Base-by-base conservation (phyloP, 1,140 invertebrate species). In the Drosophila ananassae region DNA sequence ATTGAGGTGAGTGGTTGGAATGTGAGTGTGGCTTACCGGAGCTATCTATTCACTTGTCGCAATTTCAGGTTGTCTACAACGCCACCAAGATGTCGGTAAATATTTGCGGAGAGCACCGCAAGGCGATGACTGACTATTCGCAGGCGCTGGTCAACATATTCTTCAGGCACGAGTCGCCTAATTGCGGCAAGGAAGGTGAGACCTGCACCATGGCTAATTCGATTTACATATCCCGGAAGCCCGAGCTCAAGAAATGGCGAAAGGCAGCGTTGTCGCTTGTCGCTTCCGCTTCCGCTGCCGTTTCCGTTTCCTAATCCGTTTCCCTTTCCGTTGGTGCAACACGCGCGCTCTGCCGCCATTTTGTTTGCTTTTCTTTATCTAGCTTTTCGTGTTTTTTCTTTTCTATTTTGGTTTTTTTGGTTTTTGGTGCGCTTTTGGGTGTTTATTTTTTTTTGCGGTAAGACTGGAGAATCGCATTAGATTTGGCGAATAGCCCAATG, bases 401-500 rank as follows among this genome's bases (percentile, higher is more conserved):
- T 37, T 17, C 2, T n/a, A 13, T 41, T 41, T n/a, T 50, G 53
- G 64, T 37, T 53, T 69, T 46, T 56, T 56, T 53, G 41, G 58
- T 62, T 51, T 39, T 58, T 46, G 52, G 39, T 37, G 39, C 21
- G 56, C 55, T 77, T 66, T 73, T 39, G 59, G 64, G 76, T 89
- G 74, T n/a, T n/a, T n/a, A n/a, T 17, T 17, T 17, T 17, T 64
- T 90, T 46, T 80, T 82, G 63, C 48, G 79, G 67, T 25, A 56
- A 82, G 75, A 75, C 77, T 74, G 41, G 67, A 58, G 78, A 91
- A 90, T 90, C 84, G 82, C 79, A 91, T 91, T 91, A 84, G 82
- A 90, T 75, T 91, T 91, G 90, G 90, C 89, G 74, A 68, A 67
- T 76, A 73, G 90, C 90, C 90, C 90, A 87, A 78, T 90, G 89